Evolutionary conservation across 2,888 invertebrate genomes (phyloP).

Genomic region (Eristalis pertinax): DNA sequence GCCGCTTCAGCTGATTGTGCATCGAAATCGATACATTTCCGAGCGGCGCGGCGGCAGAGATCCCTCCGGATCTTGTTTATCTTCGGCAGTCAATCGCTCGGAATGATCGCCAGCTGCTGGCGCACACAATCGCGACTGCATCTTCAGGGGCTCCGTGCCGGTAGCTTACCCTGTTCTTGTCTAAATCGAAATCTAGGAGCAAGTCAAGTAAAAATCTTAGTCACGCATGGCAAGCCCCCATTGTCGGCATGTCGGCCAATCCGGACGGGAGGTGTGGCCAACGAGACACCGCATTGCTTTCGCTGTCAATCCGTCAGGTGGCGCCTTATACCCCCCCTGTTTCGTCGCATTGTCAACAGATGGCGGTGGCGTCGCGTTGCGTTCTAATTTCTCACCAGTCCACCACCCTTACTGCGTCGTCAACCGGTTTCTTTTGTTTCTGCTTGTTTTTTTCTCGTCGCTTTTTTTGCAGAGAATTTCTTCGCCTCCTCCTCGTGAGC

Average conservation of each 20-base stretch:
- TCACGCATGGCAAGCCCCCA: conserved; percentile 41
- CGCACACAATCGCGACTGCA: background rate
- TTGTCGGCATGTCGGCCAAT: conserved; percentile 26
- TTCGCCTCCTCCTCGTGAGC: background rate
- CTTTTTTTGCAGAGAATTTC: background rate
- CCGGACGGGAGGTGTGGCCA: conserved; percentile 36
- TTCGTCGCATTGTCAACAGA: background rate
- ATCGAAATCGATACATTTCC: conserved; percentile 60
- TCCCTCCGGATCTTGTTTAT: conserved; percentile 5
- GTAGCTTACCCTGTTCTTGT: background rate
- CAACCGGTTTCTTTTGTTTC: background rate
- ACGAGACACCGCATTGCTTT: background rate
- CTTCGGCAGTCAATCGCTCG: conserved; percentile 48
- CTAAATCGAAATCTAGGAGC: background rate
- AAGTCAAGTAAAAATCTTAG: background rate
- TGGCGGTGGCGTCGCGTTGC: background rate
- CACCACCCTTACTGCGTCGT: background rate
- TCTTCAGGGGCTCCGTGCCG: too few species aligned
- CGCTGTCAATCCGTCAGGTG: conserved; percentile 8
- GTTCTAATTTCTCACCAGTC: background rate
- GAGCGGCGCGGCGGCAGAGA: background rate
- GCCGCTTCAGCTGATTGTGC: conserved; percentile 4
- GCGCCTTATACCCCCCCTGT: background rate
- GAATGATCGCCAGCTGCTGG: conserved; percentile 51
- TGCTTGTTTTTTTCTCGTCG: background rate